Evolutionary conservation across 2,113 vertebrate species (phyloP), one percentile per base, ranked within the genome.

Genomic region (Crocuta crocuta): DNA sequence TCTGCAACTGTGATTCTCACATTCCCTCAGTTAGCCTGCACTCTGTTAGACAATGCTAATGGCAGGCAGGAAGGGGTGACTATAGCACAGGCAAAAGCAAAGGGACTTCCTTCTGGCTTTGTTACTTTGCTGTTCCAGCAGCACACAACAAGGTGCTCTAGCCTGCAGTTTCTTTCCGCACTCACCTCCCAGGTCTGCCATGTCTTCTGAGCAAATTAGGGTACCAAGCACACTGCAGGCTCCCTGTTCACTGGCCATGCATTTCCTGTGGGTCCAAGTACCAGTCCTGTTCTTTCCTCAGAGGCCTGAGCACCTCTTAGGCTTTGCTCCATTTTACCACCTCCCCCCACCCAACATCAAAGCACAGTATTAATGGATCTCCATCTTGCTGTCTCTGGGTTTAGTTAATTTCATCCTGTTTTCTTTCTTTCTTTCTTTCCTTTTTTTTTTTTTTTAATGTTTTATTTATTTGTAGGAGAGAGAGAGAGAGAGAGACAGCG

Each of bases 171-270:
- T 39, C 7, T 73, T 88, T 91, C 58, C 31, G 12, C 4, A 39
- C 2, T 55, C 21, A 45, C 23, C 83, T 1, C 4, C 7, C 4
- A 85, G 10, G 4, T 35, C 70, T 70, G 8, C 10, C 7, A 24
- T 4, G 7, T 45, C 33, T 84, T 81, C 3, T 3, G 19, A 16
- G 26, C 28, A 74, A 68, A 39, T 33, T 50, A n/a, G 7, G 45
- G 4, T 2, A 61, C 26, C 33, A 81, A 11, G 1, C 23, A 31
- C 1, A 70, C 0, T 24, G 9, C 23, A 73, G 10, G n/a, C 0
- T 81, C 0, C 28, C 17, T 61, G 35, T 17, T 4, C 12, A 11
- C 28, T 73, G 48, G 0, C 7, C 35, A 1, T 58, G 24, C 12
- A 82, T 4, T 3, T 10, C 0, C 7, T 12, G 21, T 13, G 5